A percentile compares a stretch with the other conserved stretches of the same genome.
Conservation (phyloP, 1,140 invertebrate species). For the Eufriesea mexicana region DNA sequence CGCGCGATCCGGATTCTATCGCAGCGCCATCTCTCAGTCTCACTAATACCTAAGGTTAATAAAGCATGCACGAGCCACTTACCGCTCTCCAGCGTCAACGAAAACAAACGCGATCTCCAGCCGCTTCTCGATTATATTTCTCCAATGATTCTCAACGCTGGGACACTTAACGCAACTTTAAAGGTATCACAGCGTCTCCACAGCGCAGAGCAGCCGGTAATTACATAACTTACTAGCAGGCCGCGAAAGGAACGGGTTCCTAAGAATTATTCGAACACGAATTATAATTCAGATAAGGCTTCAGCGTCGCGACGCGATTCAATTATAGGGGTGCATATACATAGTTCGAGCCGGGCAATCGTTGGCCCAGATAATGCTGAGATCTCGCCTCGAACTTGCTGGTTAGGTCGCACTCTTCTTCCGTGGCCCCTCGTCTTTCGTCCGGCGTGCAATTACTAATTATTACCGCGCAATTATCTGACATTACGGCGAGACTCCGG, state of each 20-base stretch:
- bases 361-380: constrained; percentile 73
- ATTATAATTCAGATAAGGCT: constrained; percentile 58
- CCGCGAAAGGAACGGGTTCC: constrained; percentile 26
- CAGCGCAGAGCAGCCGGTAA: too few relatives aligned
- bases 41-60: too few relatives aligned
- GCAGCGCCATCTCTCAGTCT: too few relatives aligned
- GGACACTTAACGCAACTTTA: too few relatives aligned
- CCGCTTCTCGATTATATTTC: too few relatives aligned
- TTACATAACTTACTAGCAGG: not conserved
- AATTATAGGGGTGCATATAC: constrained; percentile 55
- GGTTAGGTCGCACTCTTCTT: constrained; percentile 17
- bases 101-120: too few relatives aligned
- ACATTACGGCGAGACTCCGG: constrained; percentile 63
- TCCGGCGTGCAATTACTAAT: constrained; percentile 69
- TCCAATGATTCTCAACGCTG: too few relatives aligned
- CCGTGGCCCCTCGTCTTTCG: not conserved
- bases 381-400: constrained; percentile 50
- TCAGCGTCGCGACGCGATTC: not conserved
- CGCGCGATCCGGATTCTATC: too few relatives aligned
- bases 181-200: too few relatives aligned
- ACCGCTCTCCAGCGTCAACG: too few relatives aligned
- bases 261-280: constrained; percentile 41
- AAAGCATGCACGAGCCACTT: too few relatives aligned
- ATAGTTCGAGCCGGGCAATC: constrained; percentile 44
- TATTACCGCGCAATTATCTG: constrained; percentile 74